Percentiles rank a stretch among this genome's conserved stretches.
phyloP scores from a whole-genome alignment of 1,140 invertebrate genomes.

The Aradophagus sp. region DNA sequence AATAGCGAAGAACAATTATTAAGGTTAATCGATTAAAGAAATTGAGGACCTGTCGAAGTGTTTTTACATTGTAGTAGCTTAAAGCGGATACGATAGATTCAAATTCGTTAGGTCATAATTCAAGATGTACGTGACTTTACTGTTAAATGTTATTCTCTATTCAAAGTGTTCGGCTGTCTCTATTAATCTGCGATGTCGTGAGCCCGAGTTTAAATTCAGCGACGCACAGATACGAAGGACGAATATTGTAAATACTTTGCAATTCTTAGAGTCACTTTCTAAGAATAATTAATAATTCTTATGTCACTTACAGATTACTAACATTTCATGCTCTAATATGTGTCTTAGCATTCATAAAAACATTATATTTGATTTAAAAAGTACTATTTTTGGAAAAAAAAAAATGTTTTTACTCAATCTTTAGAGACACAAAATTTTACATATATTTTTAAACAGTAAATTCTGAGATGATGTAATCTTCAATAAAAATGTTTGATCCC shows the following conservation, averaged over 20 bases:
- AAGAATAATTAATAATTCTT: too few species aligned
- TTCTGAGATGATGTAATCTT: too few species aligned
- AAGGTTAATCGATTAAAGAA: constrained; percentile 9
- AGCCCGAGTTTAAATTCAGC: constrained; percentile 17
- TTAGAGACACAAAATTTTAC: too few species aligned
- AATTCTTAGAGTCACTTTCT: too few species aligned
- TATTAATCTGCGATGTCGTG: constrained; percentile 25
- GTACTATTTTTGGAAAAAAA: too few species aligned
- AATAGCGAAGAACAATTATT: constrained; percentile 12
- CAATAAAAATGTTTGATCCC: too few species aligned
- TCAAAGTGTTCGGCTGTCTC: constrained; percentile 12
- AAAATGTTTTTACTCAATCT: too few species aligned
- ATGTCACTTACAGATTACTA: too few species aligned
- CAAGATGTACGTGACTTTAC: constrained; percentile 43
- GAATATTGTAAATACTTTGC: constrained; percentile 5
- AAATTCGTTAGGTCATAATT: constrained; percentile 35
- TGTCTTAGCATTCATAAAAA: too few species aligned
- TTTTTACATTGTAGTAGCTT: constrained; percentile 8
- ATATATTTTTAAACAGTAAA: too few species aligned
- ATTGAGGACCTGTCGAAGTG: constrained; percentile 13
- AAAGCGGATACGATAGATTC: constrained; percentile 46
- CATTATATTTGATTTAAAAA: too few species aligned
- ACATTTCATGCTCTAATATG: too few species aligned
- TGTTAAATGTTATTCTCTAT: constrained; percentile 34
- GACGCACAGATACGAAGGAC: constrained; percentile 20